Evolutionary conservation across 2,888 invertebrate genomes (phyloP), one percentile per base, ranked within the genome.

Genomic region (Onchidella celtica): DNA sequence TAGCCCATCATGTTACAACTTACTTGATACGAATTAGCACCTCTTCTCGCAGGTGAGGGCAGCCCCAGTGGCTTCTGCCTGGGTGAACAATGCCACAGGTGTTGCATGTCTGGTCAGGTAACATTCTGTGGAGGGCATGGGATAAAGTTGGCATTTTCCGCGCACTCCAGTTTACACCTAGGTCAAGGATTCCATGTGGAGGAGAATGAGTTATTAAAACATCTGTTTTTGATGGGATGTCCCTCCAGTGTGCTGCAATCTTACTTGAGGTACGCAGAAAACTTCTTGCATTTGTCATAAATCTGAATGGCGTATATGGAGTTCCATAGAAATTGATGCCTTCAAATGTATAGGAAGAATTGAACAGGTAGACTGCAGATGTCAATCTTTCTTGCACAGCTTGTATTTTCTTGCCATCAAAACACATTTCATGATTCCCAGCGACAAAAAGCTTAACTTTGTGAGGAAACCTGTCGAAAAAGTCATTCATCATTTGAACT

Each of bases 251-350:
- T 2, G 86, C 76, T 68, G 83, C 85, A 24, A 91, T 85, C 47
- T 85, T 80, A 3, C 84, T 81, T 34, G 82, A 74, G 1, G 84
- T 73, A n/a, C 83, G 79, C 6, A 89, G 77, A 83, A 91, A 91
- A 3, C 87, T 90, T 76, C 87, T 83, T 17, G 91, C 89, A 68
- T 85, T 85, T 6, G 90, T 80, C 69, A 77, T 70, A 1, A 77
- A 36, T 59, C 89, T 86, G 66, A 85, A 85, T 9, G 88, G 86
- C 17, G 86, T 89, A 90, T 91, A 91, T 1, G 91, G 91, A 38
- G 88, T 85, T 24, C 92, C 92, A 81, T 90, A 90, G 70, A 92
- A 88, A n/a, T 88, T 89, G n/a, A 92, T 77, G 11, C 90, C 91
- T 72, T 90, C 88, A 63, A 89, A 73, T 34, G 72, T 82, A 1